Evolutionary conservation across 2,888 invertebrate species (phyloP), one percentile per base, ranked within the genome.

Genomic region (Diarsia mendica): DNA sequence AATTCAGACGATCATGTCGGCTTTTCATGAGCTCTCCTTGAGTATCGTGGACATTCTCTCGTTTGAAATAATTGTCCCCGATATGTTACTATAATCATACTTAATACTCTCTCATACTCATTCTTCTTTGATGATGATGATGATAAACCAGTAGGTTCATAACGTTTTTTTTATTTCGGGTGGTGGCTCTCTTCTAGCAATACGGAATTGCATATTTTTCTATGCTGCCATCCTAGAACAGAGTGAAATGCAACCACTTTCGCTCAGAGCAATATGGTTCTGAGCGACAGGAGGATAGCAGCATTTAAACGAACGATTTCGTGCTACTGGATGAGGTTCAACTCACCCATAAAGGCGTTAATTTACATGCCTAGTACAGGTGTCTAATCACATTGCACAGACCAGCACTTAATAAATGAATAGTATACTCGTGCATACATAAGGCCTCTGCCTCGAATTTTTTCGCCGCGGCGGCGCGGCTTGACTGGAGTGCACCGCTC

Each of bases 361-460:
- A 39, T 0, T 39, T 39, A 8, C 39, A 2, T 18, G 9, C 48
- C 11, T 15, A 58, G 20, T 13, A 8, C 55, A n/a, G 4, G 39
- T 39, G 28, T 46, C 39, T 48, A 48, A 33, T 49, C 2, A 33
- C 18, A 5, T n/a, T n/a, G 55, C 18, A 55, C 2, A 23, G 46
- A 48, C n/a, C 33, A 68, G 67, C 28, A 70, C 5, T 39, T 33
- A 46, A 48, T 63, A 63, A 73, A 71, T 48, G 4, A 67, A 10
- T 9, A 28, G 20, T 28, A 28, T 6, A 44, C 2, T n/a, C n/a
- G n/a, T n/a, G n/a, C n/a, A n/a, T n/a, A n/a, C n/a, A n/a, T n/a
- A n/a, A n/a, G n/a, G n/a, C n/a, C n/a, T n/a, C n/a, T n/a, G n/a
- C n/a, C n/a, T n/a, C n/a, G n/a, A n/a, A n/a, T n/a, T n/a, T n/a